Conservation (phyloP, 1,140 invertebrate genomes). For the Kradibia gibbosae region DNA sequence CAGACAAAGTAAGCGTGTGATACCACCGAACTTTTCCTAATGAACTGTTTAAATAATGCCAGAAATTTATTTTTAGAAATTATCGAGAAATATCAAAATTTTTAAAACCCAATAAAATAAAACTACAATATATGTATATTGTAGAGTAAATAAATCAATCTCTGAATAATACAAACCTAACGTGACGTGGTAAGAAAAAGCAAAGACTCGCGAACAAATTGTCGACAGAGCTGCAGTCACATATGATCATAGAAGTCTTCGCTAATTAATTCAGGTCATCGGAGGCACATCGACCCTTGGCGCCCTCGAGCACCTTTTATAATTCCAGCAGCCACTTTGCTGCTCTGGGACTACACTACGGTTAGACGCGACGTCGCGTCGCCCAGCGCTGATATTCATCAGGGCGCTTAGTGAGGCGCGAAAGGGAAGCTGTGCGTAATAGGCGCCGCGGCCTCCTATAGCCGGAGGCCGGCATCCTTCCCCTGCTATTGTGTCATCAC, state of each 20-base stretch:
- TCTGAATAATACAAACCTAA: no score
- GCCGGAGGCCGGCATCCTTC: not conserved
- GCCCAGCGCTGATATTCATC: constrained; percentile 3
- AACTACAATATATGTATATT: no score
- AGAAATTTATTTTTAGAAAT: not conserved
- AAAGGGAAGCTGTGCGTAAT: not conserved
- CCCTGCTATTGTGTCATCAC: constrained; percentile 27
- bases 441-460: not conserved
- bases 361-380: not conserved
- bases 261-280: constrained; percentile 19
- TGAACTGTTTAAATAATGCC: not conserved
- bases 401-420: not conserved
- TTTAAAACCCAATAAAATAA: no score
- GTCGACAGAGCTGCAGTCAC: no score
- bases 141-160: no score
- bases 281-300: not conserved
- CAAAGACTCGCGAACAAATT: no score
- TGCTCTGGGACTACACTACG: not conserved
- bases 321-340: constrained; percentile 32
- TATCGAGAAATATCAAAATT: no score
- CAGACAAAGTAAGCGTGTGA: not conserved
- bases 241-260: not conserved
- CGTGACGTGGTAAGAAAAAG: no score
- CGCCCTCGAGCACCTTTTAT: not conserved
- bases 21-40: no score